Percentiles rank a stretch among this genome's conserved stretches.
Evolutionary conservation across 37 sponge, comb jelly and placozoan genomes (phyloP).

Genomic region (Lycopodina hypogea): DNA sequence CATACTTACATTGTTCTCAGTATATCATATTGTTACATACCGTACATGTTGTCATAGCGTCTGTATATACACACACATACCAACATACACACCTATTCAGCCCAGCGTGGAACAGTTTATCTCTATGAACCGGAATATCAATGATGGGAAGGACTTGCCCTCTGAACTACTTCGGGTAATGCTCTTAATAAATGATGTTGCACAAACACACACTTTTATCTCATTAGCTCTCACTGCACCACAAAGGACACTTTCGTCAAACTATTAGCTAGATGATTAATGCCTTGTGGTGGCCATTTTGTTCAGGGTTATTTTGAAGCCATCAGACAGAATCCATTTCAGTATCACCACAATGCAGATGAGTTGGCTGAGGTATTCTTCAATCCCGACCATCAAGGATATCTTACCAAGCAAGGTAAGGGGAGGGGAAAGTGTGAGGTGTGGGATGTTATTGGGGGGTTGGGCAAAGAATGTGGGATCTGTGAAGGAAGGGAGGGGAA

Average conservation of each 20-base stretch:
- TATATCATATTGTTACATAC: too few relatives aligned
- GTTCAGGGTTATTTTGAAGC: conserved; percentile 59
- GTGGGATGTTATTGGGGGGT: too few relatives aligned
- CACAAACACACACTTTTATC: background rate
- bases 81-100: conserved; percentile 15
- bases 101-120: conserved; percentile 78
- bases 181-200: background rate
- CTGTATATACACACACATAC: background rate
- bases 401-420: conserved; percentile 77
- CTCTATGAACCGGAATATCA: conserved; percentile 86
- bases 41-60: background rate
- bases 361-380: conserved; percentile 84
- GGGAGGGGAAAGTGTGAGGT: background rate
- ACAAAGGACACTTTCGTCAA: too few relatives aligned
- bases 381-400: conserved; percentile 87
- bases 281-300: background rate
- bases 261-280: background rate
- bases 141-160: conserved; percentile 84
- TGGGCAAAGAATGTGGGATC: too few relatives aligned
- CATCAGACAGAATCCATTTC: conserved; percentile 64
- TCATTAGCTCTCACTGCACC: background rate
- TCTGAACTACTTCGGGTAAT: conserved; percentile 73
- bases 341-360: conserved; percentile 72
- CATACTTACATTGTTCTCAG: too few relatives aligned
- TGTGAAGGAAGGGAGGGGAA: background rate